Evolutionary conservation across 2,797 vertebrate species (phyloP).

Genomic region (Sylvilagus floridanus): DNA sequence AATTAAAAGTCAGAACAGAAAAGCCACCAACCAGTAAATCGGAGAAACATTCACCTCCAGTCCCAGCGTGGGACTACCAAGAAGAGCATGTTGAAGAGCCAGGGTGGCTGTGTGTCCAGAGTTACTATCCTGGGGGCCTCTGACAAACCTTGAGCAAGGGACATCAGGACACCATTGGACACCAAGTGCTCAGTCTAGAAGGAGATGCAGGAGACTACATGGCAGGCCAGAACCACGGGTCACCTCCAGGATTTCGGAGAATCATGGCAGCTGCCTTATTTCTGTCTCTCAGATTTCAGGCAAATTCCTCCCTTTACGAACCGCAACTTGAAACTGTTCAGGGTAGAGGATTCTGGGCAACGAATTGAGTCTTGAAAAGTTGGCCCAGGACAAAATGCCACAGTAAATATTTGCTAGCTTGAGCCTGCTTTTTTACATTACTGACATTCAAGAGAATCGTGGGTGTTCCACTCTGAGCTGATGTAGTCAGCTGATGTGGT

Average conservation of each 20-base stretch:
- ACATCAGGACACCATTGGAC: neutral
- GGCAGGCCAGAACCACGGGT: neutral
- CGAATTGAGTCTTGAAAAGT: neutral
- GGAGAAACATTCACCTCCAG: neutral
- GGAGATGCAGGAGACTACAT: neutral
- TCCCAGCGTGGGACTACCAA: neutral
- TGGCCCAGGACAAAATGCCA: neutral
- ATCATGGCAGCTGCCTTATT: rapidly evolving
- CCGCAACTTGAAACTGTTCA: neutral
- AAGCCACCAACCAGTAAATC: neutral
- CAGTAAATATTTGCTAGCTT: neutral
- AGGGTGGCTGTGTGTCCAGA: neutral
- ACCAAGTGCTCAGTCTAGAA: neutral
- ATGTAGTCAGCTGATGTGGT: neutral
- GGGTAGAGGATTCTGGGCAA: neutral
- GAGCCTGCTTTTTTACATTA: neutral
- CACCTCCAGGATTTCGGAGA: too few species aligned
- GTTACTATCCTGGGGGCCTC: too few species aligned
- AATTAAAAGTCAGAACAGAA: neutral
- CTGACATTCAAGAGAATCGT: neutral
- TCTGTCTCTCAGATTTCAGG: neutral
- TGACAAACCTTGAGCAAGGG: neutral
- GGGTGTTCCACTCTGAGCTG: neutral
- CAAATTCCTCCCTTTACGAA: neutral
- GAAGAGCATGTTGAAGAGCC: too few species aligned